A percentile compares a stretch with the other conserved stretches of the same genome.
Evolutionary conservation across 2,888 invertebrate genomes (phyloP).

Genomic region (Gymnosoma rotundatum): DNA sequence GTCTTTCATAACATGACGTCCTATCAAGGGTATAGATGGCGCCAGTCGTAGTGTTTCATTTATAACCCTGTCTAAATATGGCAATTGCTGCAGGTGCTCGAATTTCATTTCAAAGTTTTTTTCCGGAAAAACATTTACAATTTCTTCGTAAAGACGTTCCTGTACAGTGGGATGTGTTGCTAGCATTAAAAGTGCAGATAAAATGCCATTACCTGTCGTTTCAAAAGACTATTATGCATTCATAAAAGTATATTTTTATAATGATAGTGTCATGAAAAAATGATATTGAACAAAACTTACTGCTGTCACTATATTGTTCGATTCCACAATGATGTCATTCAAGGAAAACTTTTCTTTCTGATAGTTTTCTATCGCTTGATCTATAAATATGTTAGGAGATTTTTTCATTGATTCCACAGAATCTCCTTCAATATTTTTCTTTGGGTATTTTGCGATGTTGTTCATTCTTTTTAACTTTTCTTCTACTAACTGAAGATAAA

Average conservation of each 20-base stretch:
- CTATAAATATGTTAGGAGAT: conserved; percentile 72
- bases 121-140: conserved; percentile 69
- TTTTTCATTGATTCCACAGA: conserved; percentile 59
- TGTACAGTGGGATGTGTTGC: conserved; percentile 71
- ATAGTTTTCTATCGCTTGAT: conserved; percentile 72
- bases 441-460: not conserved
- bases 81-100: conserved; percentile 71
- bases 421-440: not conserved
- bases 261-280: not conserved
- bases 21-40: conserved; percentile 73
- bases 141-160: conserved; percentile 70
- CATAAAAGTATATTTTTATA: no score
- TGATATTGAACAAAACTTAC: conserved; percentile 63
- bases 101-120: conserved; percentile 68
- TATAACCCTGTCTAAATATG: conserved; percentile 74
- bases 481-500: not conserved
- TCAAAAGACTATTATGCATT: conserved; percentile 68
- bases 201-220: conserved; percentile 70
- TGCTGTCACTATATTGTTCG: conserved; percentile 71
- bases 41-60: conserved; percentile 73
- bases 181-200: conserved; percentile 70
- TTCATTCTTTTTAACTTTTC: conserved; percentile 10
- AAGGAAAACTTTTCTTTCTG: conserved; percentile 64
- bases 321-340: conserved; percentile 72
- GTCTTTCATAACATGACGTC: conserved; percentile 69